phyloP scores from a whole-genome alignment of 2,888 invertebrate genomes.

The Sturmia bella region DNA sequence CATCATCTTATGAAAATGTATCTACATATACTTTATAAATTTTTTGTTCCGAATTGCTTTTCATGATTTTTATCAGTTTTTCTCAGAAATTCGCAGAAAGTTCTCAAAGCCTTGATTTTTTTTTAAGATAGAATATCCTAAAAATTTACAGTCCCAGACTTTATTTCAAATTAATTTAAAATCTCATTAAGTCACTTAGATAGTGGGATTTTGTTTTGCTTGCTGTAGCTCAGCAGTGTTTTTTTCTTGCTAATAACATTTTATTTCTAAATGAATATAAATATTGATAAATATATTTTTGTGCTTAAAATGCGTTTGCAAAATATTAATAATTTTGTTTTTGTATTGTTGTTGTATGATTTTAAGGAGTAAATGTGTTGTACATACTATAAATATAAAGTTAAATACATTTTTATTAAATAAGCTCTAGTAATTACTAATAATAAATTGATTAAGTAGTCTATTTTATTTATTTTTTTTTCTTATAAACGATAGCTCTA shows the following conservation, averaged over 20 bases:
- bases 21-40: too few species aligned
- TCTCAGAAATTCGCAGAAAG: too few species aligned
- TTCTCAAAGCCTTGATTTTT: too few species aligned
- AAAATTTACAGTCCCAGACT: too few species aligned
- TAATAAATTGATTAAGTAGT: constrained; percentile 49
- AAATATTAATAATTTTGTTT: constrained; percentile 47
- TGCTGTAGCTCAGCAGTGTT: background rate
- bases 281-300: constrained; percentile 31
- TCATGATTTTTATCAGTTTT: too few species aligned
- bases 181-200: background rate
- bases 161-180: too few species aligned
- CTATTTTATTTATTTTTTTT: background rate
- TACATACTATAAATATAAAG: constrained; percentile 12
- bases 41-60: too few species aligned
- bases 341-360: constrained; percentile 17
- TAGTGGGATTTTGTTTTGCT: background rate
- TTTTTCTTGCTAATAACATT: background rate
- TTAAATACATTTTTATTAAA: constrained; percentile 33
- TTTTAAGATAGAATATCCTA: too few species aligned
- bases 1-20: too few species aligned
- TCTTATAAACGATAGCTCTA: constrained; percentile 33
- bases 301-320: constrained; percentile 56
- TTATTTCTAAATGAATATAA: background rate
- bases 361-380: constrained; percentile 18
- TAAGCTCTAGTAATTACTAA: constrained; percentile 53